These are phyloP conservation scores for Peribatodes rhomboidaria DNA, from an alignment of 2,888 invertebrate genomes.

Conservation along the genomic window DNA sequence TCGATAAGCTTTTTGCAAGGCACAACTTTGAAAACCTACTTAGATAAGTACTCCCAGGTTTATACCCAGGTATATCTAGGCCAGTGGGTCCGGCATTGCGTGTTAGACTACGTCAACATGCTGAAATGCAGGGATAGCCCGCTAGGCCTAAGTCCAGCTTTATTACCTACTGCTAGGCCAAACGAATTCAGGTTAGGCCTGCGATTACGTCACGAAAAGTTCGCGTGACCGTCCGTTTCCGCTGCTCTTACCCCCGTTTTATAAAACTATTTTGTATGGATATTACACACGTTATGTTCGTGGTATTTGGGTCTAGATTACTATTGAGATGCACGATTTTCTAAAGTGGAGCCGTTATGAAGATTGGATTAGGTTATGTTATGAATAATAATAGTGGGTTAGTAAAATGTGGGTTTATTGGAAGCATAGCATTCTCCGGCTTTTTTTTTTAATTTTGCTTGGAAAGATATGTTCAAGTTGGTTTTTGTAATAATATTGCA, in stretches of 20 bases:
- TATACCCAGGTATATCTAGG: neutral
- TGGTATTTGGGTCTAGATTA: constrained; percentile 38
- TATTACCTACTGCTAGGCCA: constrained; percentile 59
- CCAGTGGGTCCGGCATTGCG: constrained; percentile 8
- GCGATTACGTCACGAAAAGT: constrained; percentile 59
- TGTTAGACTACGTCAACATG: constrained; percentile 1
- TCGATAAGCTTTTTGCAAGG: neutral
- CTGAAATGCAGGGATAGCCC: constrained; percentile 17
- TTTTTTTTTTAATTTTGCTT: no score
- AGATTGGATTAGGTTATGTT: constrained; percentile 7
- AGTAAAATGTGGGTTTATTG: neutral
- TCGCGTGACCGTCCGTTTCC: constrained; percentile 61
- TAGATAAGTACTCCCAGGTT: no score
- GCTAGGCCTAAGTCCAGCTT: constrained; percentile 16
- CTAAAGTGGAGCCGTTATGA: constrained; percentile 12
- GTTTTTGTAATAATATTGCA: no score
- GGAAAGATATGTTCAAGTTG: no score
- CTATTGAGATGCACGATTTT: constrained; percentile 21
- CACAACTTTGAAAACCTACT: neutral
- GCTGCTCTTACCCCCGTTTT: constrained; percentile 35
- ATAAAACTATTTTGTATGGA: constrained; percentile 25
- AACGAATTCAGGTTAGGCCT: constrained; percentile 60
- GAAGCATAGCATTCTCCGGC: neutral
- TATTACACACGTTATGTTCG: constrained; percentile 30
- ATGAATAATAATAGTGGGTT: neutral